Percentiles rank a stretch among this genome's conserved stretches.
phyloP scores from a whole-genome alignment of 1,140 invertebrate genomes.

The Spodoptera frugiperda region DNA sequence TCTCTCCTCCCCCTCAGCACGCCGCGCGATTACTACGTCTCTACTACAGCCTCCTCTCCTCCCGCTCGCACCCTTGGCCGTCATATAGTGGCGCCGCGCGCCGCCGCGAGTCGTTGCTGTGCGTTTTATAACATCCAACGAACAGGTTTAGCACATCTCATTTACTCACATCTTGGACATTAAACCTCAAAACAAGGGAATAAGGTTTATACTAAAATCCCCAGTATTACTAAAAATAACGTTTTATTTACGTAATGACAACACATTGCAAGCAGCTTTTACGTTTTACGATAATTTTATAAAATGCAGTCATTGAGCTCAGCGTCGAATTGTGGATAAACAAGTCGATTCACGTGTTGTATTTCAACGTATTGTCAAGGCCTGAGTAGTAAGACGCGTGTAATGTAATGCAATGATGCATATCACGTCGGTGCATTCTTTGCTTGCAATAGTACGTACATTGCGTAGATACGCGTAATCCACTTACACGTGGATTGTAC shows the following conservation, averaged over 20 bases:
- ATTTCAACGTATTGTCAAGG: slow-evolving; percentile 36
- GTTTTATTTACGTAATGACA: slow-evolving; percentile 55
- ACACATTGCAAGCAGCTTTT: slow-evolving; percentile 55
- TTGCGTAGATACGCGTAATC: slow-evolving; percentile 4
- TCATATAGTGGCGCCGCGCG: slow-evolving; percentile 57
- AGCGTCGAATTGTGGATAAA: slow-evolving; percentile 62
- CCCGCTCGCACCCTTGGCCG: slow-evolving; percentile 56
- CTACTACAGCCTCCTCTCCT: slow-evolving; percentile 69
- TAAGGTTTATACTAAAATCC: background rate
- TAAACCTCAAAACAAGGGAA: slow-evolving; percentile 14
- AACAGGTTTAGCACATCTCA: background rate
- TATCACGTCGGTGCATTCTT: slow-evolving; percentile 60
- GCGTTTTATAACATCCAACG: background rate
- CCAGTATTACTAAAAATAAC: background rate
- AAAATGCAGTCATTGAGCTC: slow-evolving; percentile 69
- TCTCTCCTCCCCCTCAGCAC: slow-evolving; percentile 40
- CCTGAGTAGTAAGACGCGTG: slow-evolving; percentile 26
- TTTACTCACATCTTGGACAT: background rate
- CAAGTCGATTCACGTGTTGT: slow-evolving; percentile 64
- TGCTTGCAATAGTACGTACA: slow-evolving; percentile 50
- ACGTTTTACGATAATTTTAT: slow-evolving; percentile 76
- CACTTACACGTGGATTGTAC: slow-evolving; percentile 1
- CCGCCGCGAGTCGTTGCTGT: background rate
- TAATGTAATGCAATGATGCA: slow-evolving; percentile 61
- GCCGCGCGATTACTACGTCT: slow-evolving; percentile 70